Evolutionary conservation across 2,888 invertebrate species (phyloP), one percentile per base, ranked within the genome.

Genomic region (Epinotia bilunana): DNA sequence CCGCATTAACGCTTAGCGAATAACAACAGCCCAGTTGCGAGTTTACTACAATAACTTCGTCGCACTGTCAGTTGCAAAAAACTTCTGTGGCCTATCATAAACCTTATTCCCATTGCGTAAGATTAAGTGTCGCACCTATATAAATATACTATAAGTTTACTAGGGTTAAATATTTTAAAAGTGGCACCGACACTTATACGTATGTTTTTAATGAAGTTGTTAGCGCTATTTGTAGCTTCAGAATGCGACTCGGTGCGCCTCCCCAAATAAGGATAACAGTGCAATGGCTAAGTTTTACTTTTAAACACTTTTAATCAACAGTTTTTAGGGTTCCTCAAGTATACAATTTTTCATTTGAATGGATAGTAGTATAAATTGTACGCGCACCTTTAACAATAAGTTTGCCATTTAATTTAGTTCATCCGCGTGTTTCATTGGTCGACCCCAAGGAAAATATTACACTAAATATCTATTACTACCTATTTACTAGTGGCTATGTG

Each of bases 151-250:
- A 16, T 49, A 16, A 49, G 1, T 49, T 16, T 53, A 28, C 18
- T 53, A 65, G 11, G 33, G 28, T 33, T 53, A 53, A 18, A 53
- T 53, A 39, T 39, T 39, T 39, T 39, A 23, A 53, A 65, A 65
- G n/a, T 65, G 53, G 65, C 65, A 53, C 49, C 53, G n/a, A 28
- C 53, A 39, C 39, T 39, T n/a, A 53, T 16, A 65, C 18, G 49
- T 33, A 28, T 68, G 74, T 72, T 77, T 78, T 81, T 84, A 83
- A 84, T 84, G 82, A 79, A 84, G 84, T 81, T 82, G 82, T 84
- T 83, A 81, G 77, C 80, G 67, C 82, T 82, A 77, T 83, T 82
- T 81, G 79, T 74, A 82, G 68, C 60, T 16, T 18, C 70, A 80
- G 83, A 83, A 84, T 84, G 83, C 79, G 73, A 81, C 79, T 76